Conservation (phyloP, 2,888 invertebrate genomes). For the Hemithea aestivaria region DNA sequence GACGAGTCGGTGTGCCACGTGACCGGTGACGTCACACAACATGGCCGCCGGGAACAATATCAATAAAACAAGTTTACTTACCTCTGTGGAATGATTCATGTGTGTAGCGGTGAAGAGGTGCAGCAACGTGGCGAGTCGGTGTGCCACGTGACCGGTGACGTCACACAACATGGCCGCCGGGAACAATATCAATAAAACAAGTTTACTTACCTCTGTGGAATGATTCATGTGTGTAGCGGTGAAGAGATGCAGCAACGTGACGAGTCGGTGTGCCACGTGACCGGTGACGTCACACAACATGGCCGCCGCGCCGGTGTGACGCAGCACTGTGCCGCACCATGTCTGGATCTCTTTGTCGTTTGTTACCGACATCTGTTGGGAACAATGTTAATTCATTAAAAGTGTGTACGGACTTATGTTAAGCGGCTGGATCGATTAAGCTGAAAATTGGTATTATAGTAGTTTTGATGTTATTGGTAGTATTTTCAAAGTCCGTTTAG, state of each 20-base stretch:
- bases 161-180: slow-evolving; percentile 36
- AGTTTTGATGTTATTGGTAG: no score
- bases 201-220: slow-evolving; percentile 28
- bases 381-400: no score
- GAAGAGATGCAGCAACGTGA: slow-evolving; percentile 47
- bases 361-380: slow-evolving; percentile 26
- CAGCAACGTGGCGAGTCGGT: neutral
- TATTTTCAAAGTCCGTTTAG: no score
- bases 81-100: slow-evolving; percentile 32
- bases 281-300: slow-evolving; percentile 34
- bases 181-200: no score
- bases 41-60: no score
- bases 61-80: no score
- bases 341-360: slow-evolving; percentile 38
- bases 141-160: slow-evolving; percentile 23
- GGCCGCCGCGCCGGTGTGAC: slow-evolving; percentile 24
- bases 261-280: slow-evolving; percentile 36
- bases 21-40: no score
- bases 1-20: neutral
- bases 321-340: slow-evolving; percentile 43
- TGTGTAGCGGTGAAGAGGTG: slow-evolving; percentile 45
- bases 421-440: no score
- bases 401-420: no score
- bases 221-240: slow-evolving; percentile 38
- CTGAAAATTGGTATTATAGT: no score